Base-by-base conservation (phyloP, 2,113 vertebrate species). In the Eclectus roratus region DNA sequence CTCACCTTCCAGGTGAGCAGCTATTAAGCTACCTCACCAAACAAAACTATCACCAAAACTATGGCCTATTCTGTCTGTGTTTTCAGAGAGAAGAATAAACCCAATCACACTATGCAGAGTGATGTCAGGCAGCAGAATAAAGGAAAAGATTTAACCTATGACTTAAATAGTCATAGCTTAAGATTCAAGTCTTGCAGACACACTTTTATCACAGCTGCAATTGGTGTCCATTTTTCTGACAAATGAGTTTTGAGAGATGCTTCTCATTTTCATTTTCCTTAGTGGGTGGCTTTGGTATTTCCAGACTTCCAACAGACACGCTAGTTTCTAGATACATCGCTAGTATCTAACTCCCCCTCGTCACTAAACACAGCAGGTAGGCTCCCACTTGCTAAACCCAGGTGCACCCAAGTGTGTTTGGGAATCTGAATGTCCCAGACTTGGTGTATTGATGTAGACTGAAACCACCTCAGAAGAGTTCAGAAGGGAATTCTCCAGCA, bases 401-500 rank as follows among this genome's bases (percentile, higher is more conserved):
- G 9, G 5, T 10, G 10, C 33, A 58, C 28, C 5, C 73, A 31
- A 14, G 7, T 2, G 4, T 17, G 14, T 55, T 49, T 29, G 61
- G 77, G 73, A 55, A 79, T 50, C 20, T 39, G 27, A 44, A 39
- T 25, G 79, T 13, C 53, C 41, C 49, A 17, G 60, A 31, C 5
- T 23, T 2, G 1, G 25, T 28, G 29, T 47, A n/a, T 24, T 64
- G 50, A 21, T 18, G 39, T 13, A 72, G 52, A 53, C 41, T 6
- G n/a, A 76, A 31, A 84, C 17, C 1, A 1, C 10, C 25, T 44
- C 1, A 0, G 31, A 1, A 16, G 14, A 77, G 27, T 47, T 65
- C 19, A 47, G 60, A 69, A 69, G 13, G 39, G 46, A 68, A 81
- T 46, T n/a, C 33, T 82, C n/a, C 13, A 68, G 35, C 27, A 52